Percentiles rank a stretch among this genome's conserved stretches.
Evolutionary conservation across 2,888 invertebrate genomes (phyloP).

Genomic region (Spodoptera littoralis): DNA sequence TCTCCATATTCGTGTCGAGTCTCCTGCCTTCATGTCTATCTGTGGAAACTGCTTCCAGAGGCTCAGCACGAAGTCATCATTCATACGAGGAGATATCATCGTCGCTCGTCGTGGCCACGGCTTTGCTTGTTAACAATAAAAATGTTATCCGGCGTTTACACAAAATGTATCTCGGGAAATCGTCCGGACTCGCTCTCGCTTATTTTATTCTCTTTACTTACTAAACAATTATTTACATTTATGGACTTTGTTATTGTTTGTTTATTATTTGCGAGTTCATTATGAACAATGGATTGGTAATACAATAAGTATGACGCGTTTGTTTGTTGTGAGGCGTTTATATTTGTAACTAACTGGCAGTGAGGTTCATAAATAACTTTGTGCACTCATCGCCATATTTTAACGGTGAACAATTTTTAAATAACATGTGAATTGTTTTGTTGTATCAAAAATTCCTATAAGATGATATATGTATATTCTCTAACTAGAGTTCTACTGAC

Average conservation of each 20-base stretch:
- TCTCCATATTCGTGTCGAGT: slow-evolving; percentile 86
- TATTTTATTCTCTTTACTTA: slow-evolving; percentile 68
- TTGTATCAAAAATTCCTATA: too few species aligned
- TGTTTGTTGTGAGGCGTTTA: too few species aligned
- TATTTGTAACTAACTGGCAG: too few species aligned
- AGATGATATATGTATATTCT: neutral
- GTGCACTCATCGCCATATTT: too few species aligned
- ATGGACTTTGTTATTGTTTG: slow-evolving; percentile 25
- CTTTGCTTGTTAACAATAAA: slow-evolving; percentile 88
- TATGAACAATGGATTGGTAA: too few species aligned
- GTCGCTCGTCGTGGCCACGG: slow-evolving; percentile 83
- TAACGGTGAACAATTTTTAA: too few species aligned
- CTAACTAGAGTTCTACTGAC: slow-evolving; percentile 17
- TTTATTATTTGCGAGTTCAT: slow-evolving; percentile 9
- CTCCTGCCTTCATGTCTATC: slow-evolving; percentile 79
- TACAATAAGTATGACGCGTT: too few species aligned
- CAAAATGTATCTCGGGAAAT: slow-evolving; percentile 83
- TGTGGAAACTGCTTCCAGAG: slow-evolving; percentile 79
- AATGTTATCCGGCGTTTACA: slow-evolving; percentile 85
- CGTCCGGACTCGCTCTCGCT: slow-evolving; percentile 63
- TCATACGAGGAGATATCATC: slow-evolving; percentile 88
- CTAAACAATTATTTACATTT: slow-evolving; percentile 47
- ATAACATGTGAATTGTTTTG: too few species aligned
- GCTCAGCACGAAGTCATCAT: slow-evolving; percentile 88
- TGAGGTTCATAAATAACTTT: too few species aligned